These are phyloP conservation scores for Mus spretus DNA, from an alignment of 2,797 vertebrate genomes.

Conservation along the genomic window DNA sequence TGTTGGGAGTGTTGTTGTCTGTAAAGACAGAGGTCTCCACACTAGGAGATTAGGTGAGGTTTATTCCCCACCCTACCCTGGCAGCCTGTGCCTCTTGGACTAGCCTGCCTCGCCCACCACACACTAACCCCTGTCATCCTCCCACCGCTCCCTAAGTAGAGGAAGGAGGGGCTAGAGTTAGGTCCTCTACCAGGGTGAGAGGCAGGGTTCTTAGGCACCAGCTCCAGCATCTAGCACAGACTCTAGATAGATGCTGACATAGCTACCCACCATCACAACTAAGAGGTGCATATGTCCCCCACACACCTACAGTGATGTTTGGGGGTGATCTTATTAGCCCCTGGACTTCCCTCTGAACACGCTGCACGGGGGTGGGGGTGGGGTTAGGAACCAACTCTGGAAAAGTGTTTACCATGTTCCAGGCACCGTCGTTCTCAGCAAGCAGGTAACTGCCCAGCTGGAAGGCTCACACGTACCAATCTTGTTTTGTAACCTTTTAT, in stretches of 20 bases:
- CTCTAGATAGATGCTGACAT: not conserved
- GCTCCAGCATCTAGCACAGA: not conserved
- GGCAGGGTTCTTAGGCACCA: not conserved
- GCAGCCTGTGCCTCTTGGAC: not conserved
- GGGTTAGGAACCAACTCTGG: not conserved
- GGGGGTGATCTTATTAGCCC: not conserved
- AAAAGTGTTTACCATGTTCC: not conserved
- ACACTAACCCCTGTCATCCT: not conserved
- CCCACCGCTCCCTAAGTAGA: not conserved
- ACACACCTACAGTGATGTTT: not conserved
- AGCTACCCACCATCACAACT: not conserved
- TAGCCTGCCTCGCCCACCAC: not conserved
- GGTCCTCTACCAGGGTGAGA: not conserved
- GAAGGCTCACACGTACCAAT: not conserved
- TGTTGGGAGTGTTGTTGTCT: not conserved
- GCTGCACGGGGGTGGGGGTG: not conserved
- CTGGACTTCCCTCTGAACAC: not conserved
- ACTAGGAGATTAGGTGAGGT: not conserved
- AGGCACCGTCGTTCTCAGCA: not conserved
- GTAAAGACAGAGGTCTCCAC: not conserved
- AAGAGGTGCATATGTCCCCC: not conserved
- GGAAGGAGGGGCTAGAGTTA: not conserved
- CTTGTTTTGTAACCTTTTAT: constrained; percentile 53
- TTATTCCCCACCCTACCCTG: not conserved
- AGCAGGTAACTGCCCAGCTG: constrained; percentile 27